These are phyloP conservation scores for Gallirallus australis DNA, from an alignment of 2,797 vertebrate species.

Conservation along the genomic window DNA sequence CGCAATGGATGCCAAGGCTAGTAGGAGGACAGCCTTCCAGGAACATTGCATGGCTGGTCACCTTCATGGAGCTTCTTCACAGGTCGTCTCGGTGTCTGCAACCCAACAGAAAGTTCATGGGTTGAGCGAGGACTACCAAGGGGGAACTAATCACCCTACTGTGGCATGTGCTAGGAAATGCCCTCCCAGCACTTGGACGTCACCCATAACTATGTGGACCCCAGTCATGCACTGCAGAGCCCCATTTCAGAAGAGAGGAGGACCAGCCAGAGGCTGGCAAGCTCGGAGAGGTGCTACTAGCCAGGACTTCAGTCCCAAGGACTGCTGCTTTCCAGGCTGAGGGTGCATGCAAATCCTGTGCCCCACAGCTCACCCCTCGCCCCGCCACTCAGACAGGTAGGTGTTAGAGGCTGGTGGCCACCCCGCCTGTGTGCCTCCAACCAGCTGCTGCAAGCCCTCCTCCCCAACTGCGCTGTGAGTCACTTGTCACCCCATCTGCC, in stretches of 20 bases:
- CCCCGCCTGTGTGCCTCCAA: neutral
- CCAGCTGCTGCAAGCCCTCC: neutral
- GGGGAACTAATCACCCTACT: neutral
- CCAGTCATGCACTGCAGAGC: neutral
- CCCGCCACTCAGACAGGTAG: neutral
- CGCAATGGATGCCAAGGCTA: conserved; percentile 94
- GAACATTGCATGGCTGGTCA: conserved; percentile 97
- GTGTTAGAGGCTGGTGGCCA: neutral
- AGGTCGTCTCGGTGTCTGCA: conserved; percentile 58
- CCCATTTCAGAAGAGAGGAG: neutral
- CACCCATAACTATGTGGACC: neutral
- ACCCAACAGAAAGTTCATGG: conserved; percentile 26
- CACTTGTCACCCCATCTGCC: neutral
- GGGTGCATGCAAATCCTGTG: neutral
- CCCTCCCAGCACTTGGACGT: neutral
- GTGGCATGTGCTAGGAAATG: neutral
- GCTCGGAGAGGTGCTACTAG: neutral
- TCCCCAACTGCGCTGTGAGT: neutral
- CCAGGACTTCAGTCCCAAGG: neutral
- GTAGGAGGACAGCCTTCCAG: conserved; percentile 96
- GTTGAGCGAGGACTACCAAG: neutral
- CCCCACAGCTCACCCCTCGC: neutral
- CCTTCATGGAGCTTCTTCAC: conserved; percentile 87
- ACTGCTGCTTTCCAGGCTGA: neutral
- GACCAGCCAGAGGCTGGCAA: neutral